Conservation (phyloP, 2,888 invertebrate species). For the Pachydiplax longipennis region DNA sequence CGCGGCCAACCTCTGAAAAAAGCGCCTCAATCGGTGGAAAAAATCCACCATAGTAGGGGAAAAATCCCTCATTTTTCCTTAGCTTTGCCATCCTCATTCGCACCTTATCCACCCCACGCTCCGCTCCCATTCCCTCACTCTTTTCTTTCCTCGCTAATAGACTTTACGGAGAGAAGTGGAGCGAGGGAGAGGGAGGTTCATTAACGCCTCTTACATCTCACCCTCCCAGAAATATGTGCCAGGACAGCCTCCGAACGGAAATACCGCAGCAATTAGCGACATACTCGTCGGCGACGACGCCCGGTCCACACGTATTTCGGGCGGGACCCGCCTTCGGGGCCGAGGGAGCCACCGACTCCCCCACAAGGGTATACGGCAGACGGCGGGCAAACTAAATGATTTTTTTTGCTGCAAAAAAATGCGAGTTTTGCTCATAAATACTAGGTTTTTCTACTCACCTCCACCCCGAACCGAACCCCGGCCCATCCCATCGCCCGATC, state of each 20-base stretch:
- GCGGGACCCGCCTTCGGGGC: not conserved
- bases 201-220: conserved; percentile 9
- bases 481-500: not conserved
- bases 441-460: not conserved
- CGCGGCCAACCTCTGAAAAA: not conserved
- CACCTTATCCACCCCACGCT: not conserved
- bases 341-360: not conserved
- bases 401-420: not conserved
- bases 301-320: conserved; percentile 18
- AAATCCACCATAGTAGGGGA: too few relatives aligned
- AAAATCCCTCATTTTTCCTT: too few relatives aligned
- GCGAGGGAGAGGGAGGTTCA: not conserved
- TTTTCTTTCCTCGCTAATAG: not conserved
- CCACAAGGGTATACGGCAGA: not conserved
- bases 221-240: conserved; percentile 22
- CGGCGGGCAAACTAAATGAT: conserved; percentile 5
- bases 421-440: not conserved
- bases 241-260: conserved; percentile 20
- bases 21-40: not conserved
- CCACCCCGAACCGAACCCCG: not conserved
- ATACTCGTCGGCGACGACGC: not conserved
- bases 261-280: conserved; percentile 40
- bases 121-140: not conserved
- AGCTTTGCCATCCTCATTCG: not conserved
- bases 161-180: not conserved